Base-by-base conservation (phyloP, 2,797 vertebrate species). In the Epinephelus awoara region DNA sequence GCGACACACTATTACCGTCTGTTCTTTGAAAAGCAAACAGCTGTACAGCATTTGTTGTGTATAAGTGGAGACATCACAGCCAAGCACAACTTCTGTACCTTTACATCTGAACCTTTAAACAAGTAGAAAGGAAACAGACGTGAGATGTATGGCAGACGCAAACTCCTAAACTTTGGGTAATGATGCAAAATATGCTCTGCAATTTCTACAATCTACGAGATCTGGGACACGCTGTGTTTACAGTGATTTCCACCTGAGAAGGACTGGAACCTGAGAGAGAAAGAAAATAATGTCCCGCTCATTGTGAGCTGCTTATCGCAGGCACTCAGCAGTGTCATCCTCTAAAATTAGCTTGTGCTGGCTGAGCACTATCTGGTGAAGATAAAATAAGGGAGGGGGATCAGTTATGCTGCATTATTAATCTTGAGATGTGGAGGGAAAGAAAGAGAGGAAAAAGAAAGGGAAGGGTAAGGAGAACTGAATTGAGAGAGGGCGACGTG, bases 291-390 rank as follows among this genome's bases (percentile, higher is more conserved):
- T 84, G 86, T 76, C 84, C 84, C 44, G 44, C 88, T 92, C 85
- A 89, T 93, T 93, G 89, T 91, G 89, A 90, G 77, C 82, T 84
- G 83, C 88, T 94, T 92, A 94, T 95, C 91, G 72, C 90, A 72
- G 61, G 86, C 91, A 91, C 86, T 93, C 91, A 90, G 85, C 92
- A 81, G 91, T 92, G 93, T 92, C 91, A 90, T 90, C 84, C 74
- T 83, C 92, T 94, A 92, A 94, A 95, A 94, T 95, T 93, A 94
- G 92, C 90, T 86, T 88, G 85, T 92, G 92, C 91, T 93, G 92
- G 89, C 90, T 89, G 89, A 91, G 91, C 90, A 90, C 79, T 90
- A 90, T 91, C 89, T 89, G 84, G 46, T 57, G 74, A 63, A 86
- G 93, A 94, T 95, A 88, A 93, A 95, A 92, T 84, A 84, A 82